These are phyloP conservation scores for Solenopsis invicta DNA, from an alignment of 1,140 invertebrate species.

Conservation along the genomic window DNA sequence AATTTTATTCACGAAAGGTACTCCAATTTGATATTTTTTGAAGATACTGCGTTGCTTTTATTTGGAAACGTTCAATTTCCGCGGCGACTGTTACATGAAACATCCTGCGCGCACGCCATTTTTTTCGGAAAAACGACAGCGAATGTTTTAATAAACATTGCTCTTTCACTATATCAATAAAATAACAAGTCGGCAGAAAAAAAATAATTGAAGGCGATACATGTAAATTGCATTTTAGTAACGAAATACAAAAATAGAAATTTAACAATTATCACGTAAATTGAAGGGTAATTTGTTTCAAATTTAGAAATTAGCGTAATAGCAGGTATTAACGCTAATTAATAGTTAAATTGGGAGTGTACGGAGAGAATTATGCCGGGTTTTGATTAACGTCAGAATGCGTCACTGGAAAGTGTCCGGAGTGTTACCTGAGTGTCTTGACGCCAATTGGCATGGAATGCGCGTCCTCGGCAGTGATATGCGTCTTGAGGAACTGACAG, in stretches of 20 bases:
- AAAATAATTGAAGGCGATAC: slow-evolving; percentile 38
- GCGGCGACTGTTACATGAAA: slow-evolving; percentile 32
- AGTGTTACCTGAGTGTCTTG: slow-evolving; percentile 88
- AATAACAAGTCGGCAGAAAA: slow-evolving; percentile 43
- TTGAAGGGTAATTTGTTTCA: neutral
- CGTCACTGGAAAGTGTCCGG: neutral
- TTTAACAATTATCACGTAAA: neutral
- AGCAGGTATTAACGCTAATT: neutral
- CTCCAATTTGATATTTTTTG: slow-evolving; percentile 58
- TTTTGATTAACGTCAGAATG: slow-evolving; percentile 12
- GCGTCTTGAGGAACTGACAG: slow-evolving; percentile 93
- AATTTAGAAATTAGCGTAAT: neutral
- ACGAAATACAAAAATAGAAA: neutral
- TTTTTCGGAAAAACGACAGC: slow-evolving; percentile 39
- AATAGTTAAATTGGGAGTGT: neutral
- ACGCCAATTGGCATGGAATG: slow-evolving; percentile 88
- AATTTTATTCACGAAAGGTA: slow-evolving; percentile 52
- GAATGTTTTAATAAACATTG: slow-evolving; percentile 58
- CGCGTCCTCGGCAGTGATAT: slow-evolving; percentile 88
- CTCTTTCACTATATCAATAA: slow-evolving; percentile 51
- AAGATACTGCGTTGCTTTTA: slow-evolving; percentile 58
- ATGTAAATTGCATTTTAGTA: neutral
- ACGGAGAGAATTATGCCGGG: neutral
- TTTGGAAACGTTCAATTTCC: slow-evolving; percentile 59
- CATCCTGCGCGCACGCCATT: slow-evolving; percentile 43